Evolutionary conservation across 2,113 vertebrate genomes (phyloP), one percentile per base, ranked within the genome.

Genomic region (Phyllopteryx taeniolatus): DNA sequence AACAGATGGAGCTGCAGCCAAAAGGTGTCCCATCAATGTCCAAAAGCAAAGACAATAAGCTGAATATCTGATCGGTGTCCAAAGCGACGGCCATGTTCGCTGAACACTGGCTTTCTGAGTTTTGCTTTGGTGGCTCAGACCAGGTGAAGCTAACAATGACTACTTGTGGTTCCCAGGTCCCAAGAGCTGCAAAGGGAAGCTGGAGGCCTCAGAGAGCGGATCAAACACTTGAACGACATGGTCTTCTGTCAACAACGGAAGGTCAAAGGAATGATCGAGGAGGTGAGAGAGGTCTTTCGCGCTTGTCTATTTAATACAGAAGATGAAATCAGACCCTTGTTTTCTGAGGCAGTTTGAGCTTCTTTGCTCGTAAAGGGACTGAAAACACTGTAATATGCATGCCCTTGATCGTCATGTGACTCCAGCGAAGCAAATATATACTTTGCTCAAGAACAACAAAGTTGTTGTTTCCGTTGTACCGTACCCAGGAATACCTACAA

Each of bases 221-320:
- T 99, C 91, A 93, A 93, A 72, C 98, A 99, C 81, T 90, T 99
- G 43, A 97, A 99, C 63, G 96, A 99, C 83, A 99, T 99, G 98
- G 97, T 99, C 67, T 96, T 98, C 81, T 97, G 96, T 86, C 98
- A 99, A 79, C 98, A 99, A 91, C 96, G 96, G 88, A 99, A 99
- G 76, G 96, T 99, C 88, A 99, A 98, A 84, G 92, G 92, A 86
- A 98, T 99, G 98, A 97, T 99, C 11, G 97, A 99, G 82, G 98
- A 99, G 95, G 98, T 99, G 74, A 94, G 92, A 53, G 22, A 31
- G 22, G 19, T 65, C 20, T n/a, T 65, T 65, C 20, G 35, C 8
- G 59, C 31, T 17, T 61, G 14, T 35, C 2, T 3, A 33, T 62
- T 62, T 20, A 3, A 10, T 39, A 17, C 5, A 60, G 27, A 12